phyloP scores from a whole-genome alignment of 2,888 invertebrate species.

The Nudaria mundana region DNA sequence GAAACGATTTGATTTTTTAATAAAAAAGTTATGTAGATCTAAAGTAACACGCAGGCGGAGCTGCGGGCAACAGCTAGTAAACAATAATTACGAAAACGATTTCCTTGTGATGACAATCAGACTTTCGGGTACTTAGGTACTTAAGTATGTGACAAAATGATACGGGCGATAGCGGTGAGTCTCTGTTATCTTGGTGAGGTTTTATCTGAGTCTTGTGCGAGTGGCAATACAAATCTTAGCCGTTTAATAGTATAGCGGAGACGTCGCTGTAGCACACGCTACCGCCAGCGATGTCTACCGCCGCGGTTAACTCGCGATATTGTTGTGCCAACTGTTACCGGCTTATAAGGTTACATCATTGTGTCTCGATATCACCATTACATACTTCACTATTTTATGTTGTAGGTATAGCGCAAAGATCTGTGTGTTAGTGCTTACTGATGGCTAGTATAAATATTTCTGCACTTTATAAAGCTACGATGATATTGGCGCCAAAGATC shows the following conservation, averaged over 20 bases:
- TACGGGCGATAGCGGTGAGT: slow-evolving; percentile 53
- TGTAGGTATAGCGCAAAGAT: slow-evolving; percentile 7
- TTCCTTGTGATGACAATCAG: too few species aligned
- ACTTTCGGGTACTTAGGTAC: too few species aligned
- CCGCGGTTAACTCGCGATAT: slow-evolving; percentile 29
- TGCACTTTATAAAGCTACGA: background rate
- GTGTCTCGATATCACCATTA: slow-evolving; percentile 8
- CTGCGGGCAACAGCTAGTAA: too few species aligned
- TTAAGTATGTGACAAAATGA: too few species aligned
- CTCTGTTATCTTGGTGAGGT: slow-evolving; percentile 53
- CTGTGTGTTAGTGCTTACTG: background rate
- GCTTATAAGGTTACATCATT: slow-evolving; percentile 37
- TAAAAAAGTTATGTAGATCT: too few species aligned
- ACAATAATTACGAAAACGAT: too few species aligned
- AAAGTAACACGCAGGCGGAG: too few species aligned
- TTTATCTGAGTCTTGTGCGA: slow-evolving; percentile 53
- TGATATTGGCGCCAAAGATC: background rate
- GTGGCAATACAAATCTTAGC: slow-evolving; percentile 29
- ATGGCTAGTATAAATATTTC: background rate
- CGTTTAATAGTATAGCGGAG: slow-evolving; percentile 33
- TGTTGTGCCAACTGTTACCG: slow-evolving; percentile 38
- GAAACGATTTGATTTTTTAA: too few species aligned
- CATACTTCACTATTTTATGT: slow-evolving; percentile 5
- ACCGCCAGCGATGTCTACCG: slow-evolving; percentile 33
- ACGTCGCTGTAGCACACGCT: slow-evolving; percentile 30